Evolutionary conservation across 1,140 invertebrate species (phyloP).

Genomic region (Leptinotarsa undecemlineata): DNA sequence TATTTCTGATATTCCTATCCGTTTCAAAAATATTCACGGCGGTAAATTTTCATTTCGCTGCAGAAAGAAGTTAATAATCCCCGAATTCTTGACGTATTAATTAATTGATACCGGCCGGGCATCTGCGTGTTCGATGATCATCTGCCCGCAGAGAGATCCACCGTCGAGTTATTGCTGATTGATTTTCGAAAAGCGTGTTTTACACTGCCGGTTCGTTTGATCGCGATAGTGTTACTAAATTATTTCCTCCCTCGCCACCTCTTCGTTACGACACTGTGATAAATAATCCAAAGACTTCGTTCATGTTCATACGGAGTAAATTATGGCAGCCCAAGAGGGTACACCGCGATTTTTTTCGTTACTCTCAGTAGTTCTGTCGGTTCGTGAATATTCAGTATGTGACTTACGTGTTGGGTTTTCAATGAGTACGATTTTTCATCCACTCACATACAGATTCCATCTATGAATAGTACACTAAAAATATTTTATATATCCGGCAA

Average conservation of each 20-base stretch:
- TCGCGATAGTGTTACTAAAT: conserved; percentile 47
- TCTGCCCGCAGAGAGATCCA: conserved; percentile 16
- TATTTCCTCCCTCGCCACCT: conserved; percentile 44
- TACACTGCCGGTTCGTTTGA: conserved; percentile 47
- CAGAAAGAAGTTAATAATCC: too few relatives aligned
- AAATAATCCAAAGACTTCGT: conserved; percentile 26
- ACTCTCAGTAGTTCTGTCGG: neutral
- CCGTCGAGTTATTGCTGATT: conserved; percentile 49
- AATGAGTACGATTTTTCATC: neutral
- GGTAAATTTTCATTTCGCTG: too few relatives aligned
- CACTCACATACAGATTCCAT: neutral
- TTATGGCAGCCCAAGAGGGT: conserved; percentile 30
- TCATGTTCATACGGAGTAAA: conserved; percentile 36
- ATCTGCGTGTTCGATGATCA: conserved; percentile 35
- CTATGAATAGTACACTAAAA: too few relatives aligned
- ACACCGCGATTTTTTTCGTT: neutral
- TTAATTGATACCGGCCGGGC: conserved; percentile 15
- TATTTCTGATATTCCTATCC: too few relatives aligned
- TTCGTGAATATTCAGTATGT: neutral
- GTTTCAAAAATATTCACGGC: too few relatives aligned
- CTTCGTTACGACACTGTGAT: conserved; percentile 34
- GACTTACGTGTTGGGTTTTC: neutral
- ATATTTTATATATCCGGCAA: too few relatives aligned
- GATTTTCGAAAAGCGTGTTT: conserved; percentile 47
- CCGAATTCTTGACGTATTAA: neutral